phyloP scores from a whole-genome alignment of 1,140 invertebrate species.

The Drosophila lowei region DNA sequence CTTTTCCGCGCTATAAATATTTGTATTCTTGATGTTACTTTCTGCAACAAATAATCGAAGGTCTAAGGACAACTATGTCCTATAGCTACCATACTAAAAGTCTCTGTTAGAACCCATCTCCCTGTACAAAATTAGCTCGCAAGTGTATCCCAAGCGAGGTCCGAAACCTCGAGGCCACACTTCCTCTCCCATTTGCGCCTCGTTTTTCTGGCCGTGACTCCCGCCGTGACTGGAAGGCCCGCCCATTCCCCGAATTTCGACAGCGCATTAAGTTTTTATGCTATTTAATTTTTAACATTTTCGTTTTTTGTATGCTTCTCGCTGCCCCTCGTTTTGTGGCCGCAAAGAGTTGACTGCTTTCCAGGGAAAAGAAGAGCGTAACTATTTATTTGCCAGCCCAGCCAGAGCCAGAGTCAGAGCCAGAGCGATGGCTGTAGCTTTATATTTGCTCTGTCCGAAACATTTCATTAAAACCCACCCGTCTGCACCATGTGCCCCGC shows the following conservation, averaged over 20 bases:
- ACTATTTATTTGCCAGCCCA: slow-evolving; percentile 67
- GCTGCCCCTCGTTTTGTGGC: slow-evolving; percentile 50
- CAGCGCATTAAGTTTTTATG: slow-evolving; percentile 80
- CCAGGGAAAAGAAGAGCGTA: slow-evolving; percentile 69
- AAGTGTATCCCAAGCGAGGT: too few species aligned
- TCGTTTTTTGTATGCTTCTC: slow-evolving; percentile 24
- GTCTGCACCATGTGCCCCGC: slow-evolving; percentile 22
- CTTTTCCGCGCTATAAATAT: too few species aligned
- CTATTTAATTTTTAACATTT: slow-evolving; percentile 78
- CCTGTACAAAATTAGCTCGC: too few species aligned
- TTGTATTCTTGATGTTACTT: too few species aligned
- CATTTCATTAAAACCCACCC: slow-evolving; percentile 65
- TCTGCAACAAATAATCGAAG: too few species aligned
- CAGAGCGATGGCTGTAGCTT: slow-evolving; percentile 43
- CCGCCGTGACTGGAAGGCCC: neutral
- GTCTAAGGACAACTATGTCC: too few species aligned
- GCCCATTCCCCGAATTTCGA: slow-evolving; percentile 65
- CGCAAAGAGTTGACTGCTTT: slow-evolving; percentile 72
- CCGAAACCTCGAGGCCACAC: too few species aligned
- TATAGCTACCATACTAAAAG: neutral
- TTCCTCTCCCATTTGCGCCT: neutral
- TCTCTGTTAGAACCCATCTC: too few species aligned
- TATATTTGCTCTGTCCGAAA: slow-evolving; percentile 74
- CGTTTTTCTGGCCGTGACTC: slow-evolving; percentile 15
- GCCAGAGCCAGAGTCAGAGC: slow-evolving; percentile 4